Conservation (phyloP, 2,888 invertebrate genomes). For the Lysandra bellargus region DNA sequence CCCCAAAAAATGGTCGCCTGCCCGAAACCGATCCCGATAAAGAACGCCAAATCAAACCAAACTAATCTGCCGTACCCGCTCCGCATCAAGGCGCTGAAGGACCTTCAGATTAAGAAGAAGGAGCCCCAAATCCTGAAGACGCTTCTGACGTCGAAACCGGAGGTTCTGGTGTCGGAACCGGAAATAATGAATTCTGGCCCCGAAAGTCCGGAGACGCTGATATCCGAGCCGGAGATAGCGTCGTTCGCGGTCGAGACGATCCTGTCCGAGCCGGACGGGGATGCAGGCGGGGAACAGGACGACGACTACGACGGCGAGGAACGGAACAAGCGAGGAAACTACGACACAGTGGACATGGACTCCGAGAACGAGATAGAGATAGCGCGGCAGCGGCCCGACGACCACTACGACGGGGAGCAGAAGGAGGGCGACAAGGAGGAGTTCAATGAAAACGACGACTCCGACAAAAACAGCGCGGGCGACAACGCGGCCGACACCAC, state of each 20-base stretch:
- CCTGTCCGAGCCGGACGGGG: conserved; percentile 69
- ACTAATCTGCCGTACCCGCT: conserved; percentile 73
- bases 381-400: conserved; percentile 58
- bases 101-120: conserved; percentile 74
- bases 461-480: conserved; percentile 43
- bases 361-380: conserved; percentile 77
- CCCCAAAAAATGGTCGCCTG: conserved; percentile 57
- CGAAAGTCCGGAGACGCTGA: conserved; percentile 75
- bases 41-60: conserved; percentile 56
- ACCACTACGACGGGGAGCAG: conserved; percentile 50
- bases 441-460: conserved; percentile 21
- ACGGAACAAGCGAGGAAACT: conserved; percentile 60
- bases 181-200: conserved; percentile 76
- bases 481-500: conserved; percentile 48
- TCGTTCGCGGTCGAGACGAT: conserved; percentile 77
- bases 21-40: conserved; percentile 69
- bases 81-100: conserved; percentile 75
- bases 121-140: conserved; percentile 78
- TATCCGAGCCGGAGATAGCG: conserved; percentile 76
- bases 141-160: conserved; percentile 70
- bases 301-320: conserved; percentile 51
- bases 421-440: conserved; percentile 50
- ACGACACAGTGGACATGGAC: conserved; percentile 75
- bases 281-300: conserved; percentile 49
- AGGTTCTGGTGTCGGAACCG: conserved; percentile 72